Base-by-base conservation (phyloP, 2,888 invertebrate species). In the Agonum fuliginosum region DNA sequence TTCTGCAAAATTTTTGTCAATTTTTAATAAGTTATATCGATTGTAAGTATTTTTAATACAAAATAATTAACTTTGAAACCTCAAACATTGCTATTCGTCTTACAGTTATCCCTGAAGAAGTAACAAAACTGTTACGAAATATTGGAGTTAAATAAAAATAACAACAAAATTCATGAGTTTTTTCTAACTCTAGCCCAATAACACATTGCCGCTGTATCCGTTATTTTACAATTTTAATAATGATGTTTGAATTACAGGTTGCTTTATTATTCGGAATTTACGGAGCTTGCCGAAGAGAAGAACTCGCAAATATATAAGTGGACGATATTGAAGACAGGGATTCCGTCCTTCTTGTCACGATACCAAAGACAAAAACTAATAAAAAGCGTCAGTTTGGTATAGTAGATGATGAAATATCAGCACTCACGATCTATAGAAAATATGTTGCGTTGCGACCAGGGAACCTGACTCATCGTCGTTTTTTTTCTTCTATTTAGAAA, bases 191-290 rank as follows among this genome's bases (percentile, higher is more conserved):
- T n/a, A n/a, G n/a, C n/a, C n/a, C n/a, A n/a, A n/a, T n/a, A n/a
- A n/a, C n/a, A n/a, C n/a, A n/a, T n/a, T n/a, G n/a, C n/a, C n/a
- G n/a, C n/a, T n/a, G n/a, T n/a, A n/a, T n/a, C n/a, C n/a, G n/a
- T n/a, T n/a, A n/a, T n/a, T n/a, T n/a, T n/a, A n/a, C n/a, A n/a
- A n/a, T n/a, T n/a, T n/a, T n/a, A n/a, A n/a, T n/a, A n/a, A n/a
- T n/a, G n/a, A n/a, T n/a, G n/a, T 74, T 62, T 74, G 3, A 34
- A 62, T 30, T 48, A 5, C 2, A 62, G 27, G 76, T 76, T 76
- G 69, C 76, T 43, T 69, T 76, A 14, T 6, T 72, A 62, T 72
- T 76, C 71, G 76, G 69, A 71, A 70, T 76, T 46, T 76, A 43
- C 46, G 69, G 76, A 71, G 76, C 27, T 30, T 76, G 67, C n/a